Conservation (phyloP, 2,888 invertebrate genomes). For the Rotaria socialis region DNA sequence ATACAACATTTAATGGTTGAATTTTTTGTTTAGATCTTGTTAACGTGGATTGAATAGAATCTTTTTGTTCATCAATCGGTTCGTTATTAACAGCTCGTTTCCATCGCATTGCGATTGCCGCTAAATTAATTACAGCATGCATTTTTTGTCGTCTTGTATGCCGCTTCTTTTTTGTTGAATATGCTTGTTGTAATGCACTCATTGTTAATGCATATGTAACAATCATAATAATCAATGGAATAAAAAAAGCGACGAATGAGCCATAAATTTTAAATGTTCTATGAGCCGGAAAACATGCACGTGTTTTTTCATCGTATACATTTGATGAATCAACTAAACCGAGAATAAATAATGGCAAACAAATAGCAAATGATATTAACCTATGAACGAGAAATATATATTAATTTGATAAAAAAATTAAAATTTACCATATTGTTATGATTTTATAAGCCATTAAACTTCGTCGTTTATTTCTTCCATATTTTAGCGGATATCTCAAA, state of each 20-base stretch:
- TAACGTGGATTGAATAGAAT: neutral
- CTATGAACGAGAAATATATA: neutral
- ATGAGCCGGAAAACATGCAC: slow-evolving; percentile 38
- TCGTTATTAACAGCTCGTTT: slow-evolving; percentile 21
- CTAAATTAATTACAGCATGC: slow-evolving; percentile 17
- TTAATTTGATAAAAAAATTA: too few relatives aligned
- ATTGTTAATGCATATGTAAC: slow-evolving; percentile 86
- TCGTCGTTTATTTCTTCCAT: slow-evolving; percentile 55
- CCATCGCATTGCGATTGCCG: neutral
- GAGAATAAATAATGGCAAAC: slow-evolving; percentile 61
- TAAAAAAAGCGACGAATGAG: slow-evolving; percentile 89
- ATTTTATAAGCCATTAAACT: slow-evolving; percentile 69
- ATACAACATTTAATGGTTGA: neutral
- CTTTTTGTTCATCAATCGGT: neutral
- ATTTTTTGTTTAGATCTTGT: neutral
- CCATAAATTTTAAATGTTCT: slow-evolving; percentile 71
- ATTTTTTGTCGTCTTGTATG: neutral
- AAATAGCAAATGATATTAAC: slow-evolving; percentile 68
- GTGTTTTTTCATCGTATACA: slow-evolving; percentile 48
- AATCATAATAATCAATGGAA: slow-evolving; percentile 87
- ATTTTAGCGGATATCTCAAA: slow-evolving; percentile 79
- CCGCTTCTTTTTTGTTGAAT: neutral
- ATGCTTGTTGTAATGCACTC: slow-evolving; percentile 26
- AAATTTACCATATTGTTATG: slow-evolving; percentile 74
- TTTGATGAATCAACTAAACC: slow-evolving; percentile 66